These are phyloP conservation scores for Maniola jurtina DNA, from an alignment of 1,140 invertebrate species.

Conservation along the genomic window DNA sequence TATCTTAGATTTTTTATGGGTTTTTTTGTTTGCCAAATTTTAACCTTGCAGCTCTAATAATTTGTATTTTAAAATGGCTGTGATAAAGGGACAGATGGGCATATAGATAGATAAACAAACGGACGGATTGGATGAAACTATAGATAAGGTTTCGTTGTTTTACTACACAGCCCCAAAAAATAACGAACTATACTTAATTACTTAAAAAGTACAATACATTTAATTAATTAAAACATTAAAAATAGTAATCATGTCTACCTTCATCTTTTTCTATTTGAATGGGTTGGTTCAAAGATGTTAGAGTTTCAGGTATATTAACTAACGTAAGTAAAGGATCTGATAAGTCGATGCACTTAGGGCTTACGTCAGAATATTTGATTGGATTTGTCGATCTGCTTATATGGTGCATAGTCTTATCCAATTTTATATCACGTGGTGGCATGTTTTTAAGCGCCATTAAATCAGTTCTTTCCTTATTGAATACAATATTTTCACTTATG, in stretches of 20 bases:
- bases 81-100: too few relatives aligned
- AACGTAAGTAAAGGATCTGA: not conserved
- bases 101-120: too few relatives aligned
- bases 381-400: too few relatives aligned
- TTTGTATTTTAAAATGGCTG: too few relatives aligned
- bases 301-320: not conserved
- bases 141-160: too few relatives aligned
- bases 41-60: too few relatives aligned
- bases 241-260: not conserved
- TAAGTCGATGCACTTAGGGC: not conserved
- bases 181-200: not conserved
- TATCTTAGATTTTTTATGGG: too few relatives aligned
- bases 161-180: too few relatives aligned
- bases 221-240: not conserved
- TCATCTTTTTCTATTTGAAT: not conserved
- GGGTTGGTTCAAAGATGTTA: not conserved
- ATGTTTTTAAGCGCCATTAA: not conserved
- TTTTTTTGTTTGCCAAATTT: too few relatives aligned
- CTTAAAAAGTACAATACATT: not conserved
- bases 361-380: not conserved
- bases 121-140: too few relatives aligned
- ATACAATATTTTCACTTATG: conserved; percentile 50
- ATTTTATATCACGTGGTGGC: conserved; percentile 1
- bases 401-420: not conserved
- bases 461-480: conserved; percentile 29